Evolutionary conservation across 2,888 invertebrate species (phyloP).

Genomic region (Eristalinus sepulchralis): DNA sequence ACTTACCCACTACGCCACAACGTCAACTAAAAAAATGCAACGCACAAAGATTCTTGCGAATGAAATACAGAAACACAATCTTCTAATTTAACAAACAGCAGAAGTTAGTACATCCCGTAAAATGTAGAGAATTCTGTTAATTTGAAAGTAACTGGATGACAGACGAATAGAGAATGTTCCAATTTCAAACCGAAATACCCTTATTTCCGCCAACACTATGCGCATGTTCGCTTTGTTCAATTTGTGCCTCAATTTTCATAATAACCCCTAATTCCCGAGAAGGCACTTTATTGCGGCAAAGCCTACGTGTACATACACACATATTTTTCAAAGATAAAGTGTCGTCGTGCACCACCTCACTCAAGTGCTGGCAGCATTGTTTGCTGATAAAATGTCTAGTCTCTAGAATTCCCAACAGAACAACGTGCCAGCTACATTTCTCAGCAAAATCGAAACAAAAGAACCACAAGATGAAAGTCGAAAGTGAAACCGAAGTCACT

Average conservation of each 20-base stretch:
- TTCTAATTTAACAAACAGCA: no score
- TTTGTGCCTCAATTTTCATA: not conserved
- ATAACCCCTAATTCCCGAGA: not conserved
- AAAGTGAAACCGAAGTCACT: conserved; percentile 29
- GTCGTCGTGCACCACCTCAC: not conserved
- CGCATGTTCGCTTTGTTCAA: not conserved
- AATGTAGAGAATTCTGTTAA: no score
- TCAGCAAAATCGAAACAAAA: not conserved
- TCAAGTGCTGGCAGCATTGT: not conserved
- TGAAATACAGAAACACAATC: no score
- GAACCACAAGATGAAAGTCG: conserved; percentile 26
- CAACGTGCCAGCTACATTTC: not conserved
- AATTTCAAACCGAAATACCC: no score
- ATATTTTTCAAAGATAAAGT: not conserved
- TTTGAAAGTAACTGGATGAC: no score
- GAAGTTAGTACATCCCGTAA: no score
- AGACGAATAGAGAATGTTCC: no score
- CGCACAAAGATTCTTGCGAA: no score
- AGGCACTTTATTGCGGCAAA: not conserved
- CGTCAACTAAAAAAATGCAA: no score
- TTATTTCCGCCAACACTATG: no score
- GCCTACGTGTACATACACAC: not conserved
- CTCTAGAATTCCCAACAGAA: not conserved
- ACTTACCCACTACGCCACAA: no score
- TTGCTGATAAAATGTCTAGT: not conserved